Evolutionary conservation across 2,888 invertebrate species (phyloP).

Genomic region (Eremobia ochroleuca): DNA sequence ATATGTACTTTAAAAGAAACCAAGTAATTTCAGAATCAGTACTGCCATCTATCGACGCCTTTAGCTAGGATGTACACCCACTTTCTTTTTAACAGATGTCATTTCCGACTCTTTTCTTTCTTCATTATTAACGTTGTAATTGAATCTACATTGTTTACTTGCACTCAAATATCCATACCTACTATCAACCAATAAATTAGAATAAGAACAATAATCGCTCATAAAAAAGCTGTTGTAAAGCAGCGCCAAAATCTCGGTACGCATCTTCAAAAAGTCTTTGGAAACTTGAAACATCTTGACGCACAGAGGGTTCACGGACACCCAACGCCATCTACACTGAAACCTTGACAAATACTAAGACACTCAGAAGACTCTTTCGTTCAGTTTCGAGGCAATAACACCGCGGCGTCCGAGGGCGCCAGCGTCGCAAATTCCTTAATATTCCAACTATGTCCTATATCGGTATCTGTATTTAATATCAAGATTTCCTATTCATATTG

Average conservation of each 20-base stretch:
- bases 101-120: background rate
- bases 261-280: slow-evolving; percentile 8
- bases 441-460: slow-evolving; percentile 58
- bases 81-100: background rate
- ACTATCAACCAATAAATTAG: background rate
- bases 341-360: slow-evolving; percentile 55
- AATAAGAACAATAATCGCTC: background rate
- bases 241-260: slow-evolving; percentile 10
- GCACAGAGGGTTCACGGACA: slow-evolving; percentile 26
- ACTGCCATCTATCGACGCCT: slow-evolving; percentile 66
- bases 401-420: slow-evolving; percentile 72
- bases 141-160: background rate
- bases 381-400: slow-evolving; percentile 41
- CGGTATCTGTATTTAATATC: slow-evolving; percentile 58
- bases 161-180: background rate
- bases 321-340: slow-evolving; percentile 71
- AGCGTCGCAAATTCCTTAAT: slow-evolving; percentile 52
- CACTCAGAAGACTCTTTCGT: slow-evolving; percentile 26
- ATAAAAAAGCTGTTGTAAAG: background rate
- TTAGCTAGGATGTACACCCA: background rate
- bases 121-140: background rate
- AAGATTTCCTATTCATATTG: slow-evolving; percentile 58
- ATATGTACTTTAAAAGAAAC: background rate
- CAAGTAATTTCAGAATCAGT: slow-evolving; percentile 40
- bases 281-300: slow-evolving; percentile 5